Conservation (phyloP, 2,113 vertebrate genomes). For the Cervus canadensis region DNA sequence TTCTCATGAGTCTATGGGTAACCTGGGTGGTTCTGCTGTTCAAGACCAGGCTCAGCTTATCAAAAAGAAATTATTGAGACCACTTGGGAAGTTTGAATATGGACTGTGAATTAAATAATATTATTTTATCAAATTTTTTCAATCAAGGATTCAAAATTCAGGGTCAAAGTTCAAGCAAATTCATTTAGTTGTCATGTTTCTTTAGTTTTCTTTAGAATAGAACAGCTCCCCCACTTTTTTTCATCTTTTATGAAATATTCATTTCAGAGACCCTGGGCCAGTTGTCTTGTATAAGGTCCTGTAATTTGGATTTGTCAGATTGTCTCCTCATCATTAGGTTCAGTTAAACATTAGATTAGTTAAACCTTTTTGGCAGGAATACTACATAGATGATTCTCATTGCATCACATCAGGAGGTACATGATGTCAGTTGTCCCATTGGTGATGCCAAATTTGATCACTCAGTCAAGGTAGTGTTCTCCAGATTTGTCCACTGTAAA, state of each 20-base stretch:
- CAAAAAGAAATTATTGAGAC: not conserved
- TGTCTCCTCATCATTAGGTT: slow-evolving; percentile 5
- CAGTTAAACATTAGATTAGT: not conserved
- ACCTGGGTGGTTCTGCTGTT: not conserved
- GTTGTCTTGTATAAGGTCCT: not conserved
- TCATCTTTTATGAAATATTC: slow-evolving; percentile 19
- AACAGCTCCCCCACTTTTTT: not conserved
- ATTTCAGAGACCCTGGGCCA: not conserved
- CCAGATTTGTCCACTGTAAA: not conserved
- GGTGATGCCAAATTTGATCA: not conserved
- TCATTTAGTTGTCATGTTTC: not conserved
- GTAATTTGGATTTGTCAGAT: not conserved
- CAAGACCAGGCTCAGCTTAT: not conserved
- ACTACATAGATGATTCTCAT: not conserved
- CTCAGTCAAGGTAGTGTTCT: not conserved
- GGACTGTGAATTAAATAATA: not conserved
- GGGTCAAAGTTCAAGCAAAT: not conserved
- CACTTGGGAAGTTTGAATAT: not conserved
- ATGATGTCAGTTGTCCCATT: not conserved
- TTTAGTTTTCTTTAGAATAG: not conserved
- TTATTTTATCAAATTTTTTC: not conserved
- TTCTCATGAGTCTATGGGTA: not conserved
- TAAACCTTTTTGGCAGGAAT: not conserved
- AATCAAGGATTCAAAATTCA: not conserved
- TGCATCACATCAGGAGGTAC: not conserved